Evolutionary conservation across 2,113 vertebrate species (phyloP).

Genomic region (Euleptes europaea): DNA sequence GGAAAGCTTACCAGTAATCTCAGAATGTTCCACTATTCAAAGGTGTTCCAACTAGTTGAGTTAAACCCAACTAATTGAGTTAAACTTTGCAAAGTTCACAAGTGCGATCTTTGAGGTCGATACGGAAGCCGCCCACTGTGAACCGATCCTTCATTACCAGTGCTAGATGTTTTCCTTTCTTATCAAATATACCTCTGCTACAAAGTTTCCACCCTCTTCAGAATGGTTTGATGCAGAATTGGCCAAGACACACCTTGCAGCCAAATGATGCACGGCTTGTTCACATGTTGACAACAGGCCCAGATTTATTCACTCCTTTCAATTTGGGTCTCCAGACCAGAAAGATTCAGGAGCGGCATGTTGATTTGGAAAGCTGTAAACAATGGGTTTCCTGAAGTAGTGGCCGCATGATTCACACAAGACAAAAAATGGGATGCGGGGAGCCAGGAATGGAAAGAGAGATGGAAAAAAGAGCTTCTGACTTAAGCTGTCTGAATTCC

Average conservation of each 20-base stretch:
- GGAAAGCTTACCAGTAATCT: not conserved
- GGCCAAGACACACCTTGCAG: not conserved
- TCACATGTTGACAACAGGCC: too few relatives aligned
- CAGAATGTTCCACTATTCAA: not conserved
- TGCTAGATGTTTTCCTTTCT: not conserved
- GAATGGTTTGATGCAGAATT: too few relatives aligned
- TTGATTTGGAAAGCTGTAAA: not conserved
- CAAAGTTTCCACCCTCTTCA: not conserved
- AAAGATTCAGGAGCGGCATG: not conserved
- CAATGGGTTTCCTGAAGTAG: not conserved
- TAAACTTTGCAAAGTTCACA: not conserved
- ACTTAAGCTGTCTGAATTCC: too few relatives aligned
- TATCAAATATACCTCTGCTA: not conserved
- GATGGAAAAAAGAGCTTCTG: not conserved
- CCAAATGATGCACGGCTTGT: not conserved
- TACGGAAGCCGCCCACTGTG: not conserved
- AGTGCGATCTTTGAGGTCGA: too few relatives aligned
- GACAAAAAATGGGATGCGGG: not conserved
- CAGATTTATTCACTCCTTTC: not conserved
- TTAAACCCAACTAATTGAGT: too few relatives aligned
- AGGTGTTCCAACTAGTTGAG: too few relatives aligned
- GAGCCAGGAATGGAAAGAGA: not conserved
- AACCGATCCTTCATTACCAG: not conserved
- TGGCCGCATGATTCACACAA: fast-evolving
- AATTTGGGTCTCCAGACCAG: not conserved